Conservation (phyloP, 2,888 invertebrate genomes). For the Pherbina coryleti region DNA sequence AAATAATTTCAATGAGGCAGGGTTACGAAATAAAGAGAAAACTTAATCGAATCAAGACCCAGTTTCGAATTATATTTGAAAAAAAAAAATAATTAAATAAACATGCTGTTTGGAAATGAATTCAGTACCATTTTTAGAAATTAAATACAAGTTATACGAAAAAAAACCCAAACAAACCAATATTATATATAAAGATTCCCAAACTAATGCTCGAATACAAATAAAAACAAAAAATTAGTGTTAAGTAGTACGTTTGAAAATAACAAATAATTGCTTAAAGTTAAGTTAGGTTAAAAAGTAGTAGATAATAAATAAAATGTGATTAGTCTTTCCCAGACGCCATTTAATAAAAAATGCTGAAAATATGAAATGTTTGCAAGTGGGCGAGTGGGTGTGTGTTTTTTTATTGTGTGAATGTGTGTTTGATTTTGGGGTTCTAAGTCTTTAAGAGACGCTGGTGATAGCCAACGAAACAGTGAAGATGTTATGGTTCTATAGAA, state of each 20-base stretch:
- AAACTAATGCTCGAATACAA: constrained; percentile 8
- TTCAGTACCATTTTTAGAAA: constrained; percentile 16
- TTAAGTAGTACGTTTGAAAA: not conserved
- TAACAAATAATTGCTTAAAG: constrained; percentile 6
- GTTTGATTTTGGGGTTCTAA: too few species aligned
- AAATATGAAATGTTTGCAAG: constrained; percentile 9
- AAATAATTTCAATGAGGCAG: too few species aligned
- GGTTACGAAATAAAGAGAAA: too few species aligned
- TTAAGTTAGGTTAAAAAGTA: constrained; percentile 23
- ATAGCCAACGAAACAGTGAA: too few species aligned
- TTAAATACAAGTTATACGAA: not conserved
- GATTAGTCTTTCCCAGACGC: constrained; percentile 71
- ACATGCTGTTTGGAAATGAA: constrained; percentile 6
- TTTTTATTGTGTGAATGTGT: not conserved
- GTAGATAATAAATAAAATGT: constrained; percentile 57
- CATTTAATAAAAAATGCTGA: constrained; percentile 55
- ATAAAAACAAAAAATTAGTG: not conserved
- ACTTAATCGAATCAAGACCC: too few species aligned
- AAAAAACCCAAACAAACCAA: constrained; percentile 23
- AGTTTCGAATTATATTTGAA: not conserved
- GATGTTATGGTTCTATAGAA: too few species aligned
- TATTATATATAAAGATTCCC: not conserved
- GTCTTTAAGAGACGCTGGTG: too few species aligned
- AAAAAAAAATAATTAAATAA: not conserved
- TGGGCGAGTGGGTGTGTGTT: constrained; percentile 36